Base-by-base conservation (phyloP, 2,113 vertebrate species). In the Chrysochloris asiatica region DNA sequence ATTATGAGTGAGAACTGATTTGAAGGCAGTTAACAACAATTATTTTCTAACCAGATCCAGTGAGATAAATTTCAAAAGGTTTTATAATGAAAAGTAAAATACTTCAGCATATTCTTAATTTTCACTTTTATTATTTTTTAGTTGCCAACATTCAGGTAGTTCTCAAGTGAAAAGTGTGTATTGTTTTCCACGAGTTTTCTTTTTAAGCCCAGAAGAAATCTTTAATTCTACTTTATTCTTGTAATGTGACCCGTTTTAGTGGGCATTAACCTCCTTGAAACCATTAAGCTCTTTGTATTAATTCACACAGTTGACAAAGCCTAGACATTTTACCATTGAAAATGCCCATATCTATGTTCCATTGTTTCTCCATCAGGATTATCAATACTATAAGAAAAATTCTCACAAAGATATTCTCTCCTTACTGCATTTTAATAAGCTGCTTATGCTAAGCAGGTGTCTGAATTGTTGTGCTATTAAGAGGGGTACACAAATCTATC, bases 281-380 rank as follows among this genome's bases (percentile, higher is more conserved):
- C 47, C 38, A 77, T 82, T 71, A 86, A 90, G 48, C 16, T 7
- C 30, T 92, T 91, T 88, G 36, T 83, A 80, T 83, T 90, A 87
- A 88, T 72, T 91, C 87, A 91, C 41, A 77, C 21, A 33, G 52
- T 17, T 77, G 69, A 89, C 85, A 86, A 92, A n/a, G 52, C 77
- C 80, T 69, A 89, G 82, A 89, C 0, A 0, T 33, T 76, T 93
- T 87, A 77, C 43, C 56, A 41, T 12, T 71, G 84, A 86, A 95
- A 93, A 83, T 65, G 22, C 43, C 45, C 59, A 4, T 94, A 95
- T 93, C 89, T 86, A 28, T 43, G 12, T 83, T 76, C 50, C 54
- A 86, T 93, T 96, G 92, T 95, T 93, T 96, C 78, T 92, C 38
- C 59, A 94, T 94, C 95, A 91, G 87, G 87, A 93, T 96, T 93